Evolutionary conservation across 2,113 vertebrate genomes (phyloP), one percentile per base, ranked within the genome.

Genomic region (Verasper variegatus): DNA sequence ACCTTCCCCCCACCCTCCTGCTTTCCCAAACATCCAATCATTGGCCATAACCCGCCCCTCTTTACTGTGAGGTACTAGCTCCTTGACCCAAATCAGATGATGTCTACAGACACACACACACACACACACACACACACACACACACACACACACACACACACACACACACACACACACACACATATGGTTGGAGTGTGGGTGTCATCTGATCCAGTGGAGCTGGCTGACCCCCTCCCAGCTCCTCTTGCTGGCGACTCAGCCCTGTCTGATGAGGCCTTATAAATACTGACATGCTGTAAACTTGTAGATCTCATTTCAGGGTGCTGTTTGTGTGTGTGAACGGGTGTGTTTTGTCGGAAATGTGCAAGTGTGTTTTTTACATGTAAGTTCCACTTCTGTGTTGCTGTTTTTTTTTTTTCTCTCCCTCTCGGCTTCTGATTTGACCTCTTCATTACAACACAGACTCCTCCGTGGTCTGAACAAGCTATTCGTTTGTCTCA

Each of bases 251-350:
- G 79, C 81, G 76, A 85, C 88, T 84, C 84, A 67, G 74, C 81
- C 79, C 75, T 54, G 83, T 90, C 87, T 88, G 91, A 92, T 91
- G 90, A 87, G 86, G 85, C 67, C 65, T 82, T 88, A 90, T 88
- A 93, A 92, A 93, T 86, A 89, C 89, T 90, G 89, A 91, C 91
- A 86, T 90, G 91, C 84, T 92, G 91, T 92, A 91, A 92, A 93
- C 85, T 85, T 76, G 84, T 72, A 74, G 86, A 89, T 92, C 87
- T 88, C 54, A 90, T 93, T 93, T 93, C 91, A 85, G 47, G 9
- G 58, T 52, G 59, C 57, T 69, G 62, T 72, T 8, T 81, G 74
- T 76, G 81, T 70, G 77, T 71, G 71, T 35, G 59, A 40, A 37
- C 61, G 14, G 18, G 21, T 17, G 21, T 59, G 54, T 66, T 26